phyloP scores from a whole-genome alignment of 2,797 vertebrate species.

The Epinephelus malabaricus region DNA sequence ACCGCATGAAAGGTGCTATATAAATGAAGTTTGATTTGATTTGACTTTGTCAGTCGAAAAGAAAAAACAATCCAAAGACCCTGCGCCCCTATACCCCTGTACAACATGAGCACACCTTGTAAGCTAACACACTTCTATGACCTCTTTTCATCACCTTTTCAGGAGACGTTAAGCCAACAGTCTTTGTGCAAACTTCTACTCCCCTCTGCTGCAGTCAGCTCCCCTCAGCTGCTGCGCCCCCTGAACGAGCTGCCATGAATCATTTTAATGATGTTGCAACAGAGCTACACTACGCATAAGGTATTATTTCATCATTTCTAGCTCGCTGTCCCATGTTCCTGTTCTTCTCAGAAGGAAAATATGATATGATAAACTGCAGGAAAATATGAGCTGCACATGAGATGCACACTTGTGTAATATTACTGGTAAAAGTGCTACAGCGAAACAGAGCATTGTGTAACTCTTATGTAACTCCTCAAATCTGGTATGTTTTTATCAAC shows the following conservation, averaged over 20 bases:
- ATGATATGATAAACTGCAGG: conserved; percentile 9
- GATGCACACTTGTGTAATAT: not conserved
- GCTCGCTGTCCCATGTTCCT: not conserved
- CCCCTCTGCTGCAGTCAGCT: conserved; percentile 26
- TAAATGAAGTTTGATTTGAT: too few species aligned
- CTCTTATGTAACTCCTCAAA: not conserved
- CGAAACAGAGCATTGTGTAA: not conserved
- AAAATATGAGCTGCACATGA: conserved; percentile 15
- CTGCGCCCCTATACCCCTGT: not conserved
- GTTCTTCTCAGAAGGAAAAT: conserved; percentile 23
- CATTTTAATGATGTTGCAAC: conserved; percentile 42
- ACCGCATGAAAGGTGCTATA: too few species aligned
- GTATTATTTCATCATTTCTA: conserved; percentile 3
- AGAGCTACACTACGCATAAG: not conserved
- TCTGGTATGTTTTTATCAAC: not conserved
- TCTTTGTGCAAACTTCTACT: conserved; percentile 23
- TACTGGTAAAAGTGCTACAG: not conserved
- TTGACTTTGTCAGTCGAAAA: conserved; percentile 1
- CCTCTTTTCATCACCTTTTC: conserved; percentile 24
- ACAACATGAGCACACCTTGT: not conserved
- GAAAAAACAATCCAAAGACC: not conserved
- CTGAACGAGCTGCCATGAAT: conserved; percentile 6
- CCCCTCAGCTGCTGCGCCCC: conserved; percentile 14
- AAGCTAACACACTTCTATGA: not conserved
- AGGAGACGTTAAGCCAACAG: conserved; percentile 20